Evolutionary conservation across 2,888 invertebrate genomes (phyloP), one percentile per base, ranked within the genome.

Genomic region (Aphodius granarius): DNA sequence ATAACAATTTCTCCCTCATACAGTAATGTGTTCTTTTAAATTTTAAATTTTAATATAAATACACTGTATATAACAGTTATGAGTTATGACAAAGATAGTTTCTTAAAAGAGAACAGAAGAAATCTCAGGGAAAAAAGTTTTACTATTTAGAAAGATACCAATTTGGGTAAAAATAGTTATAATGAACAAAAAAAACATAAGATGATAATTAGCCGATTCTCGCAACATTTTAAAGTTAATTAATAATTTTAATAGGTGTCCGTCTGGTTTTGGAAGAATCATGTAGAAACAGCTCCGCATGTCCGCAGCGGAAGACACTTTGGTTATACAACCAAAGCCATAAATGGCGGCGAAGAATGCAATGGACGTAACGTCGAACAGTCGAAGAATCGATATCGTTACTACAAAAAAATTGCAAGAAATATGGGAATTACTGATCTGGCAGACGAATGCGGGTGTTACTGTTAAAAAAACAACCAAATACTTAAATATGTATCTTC

Each of bases 381-480:
- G 22, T 68, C 68, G 0, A 68, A 20, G 22, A 68, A 68, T 20
- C 68, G 68, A 0, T 68, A 68, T 20, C 20, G 21, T n/a, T 68
- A 22, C n/a, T 68, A 68, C 16, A 0, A 15, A 20, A n/a, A 19
- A n/a, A 20, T 68, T 6, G 20, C 21, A 13, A 22, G 2, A 13
- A 20, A 68, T 21, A 68, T 68, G 68, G 68, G 68, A 1, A 68
- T 68, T 20, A 20, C 15, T 5, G 15, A 65, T 65, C 68, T 22
- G 13, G 68, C 68, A 9, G 68, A 68, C 21, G 68, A 68, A 68
- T n/a, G 68, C 15, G 68, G 68, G 6, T 68, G 68, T 68, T 68
- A 68, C 22, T 20, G 21, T 2, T 68, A 68, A 68, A 63, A 63
- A n/a, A n/a, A n/a, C n/a, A n/a, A n/a, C n/a, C n/a, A n/a, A n/a